Evolutionary conservation across 2,888 invertebrate species (phyloP), one percentile per base, ranked within the genome.

Genomic region (Myopa testacea): DNA sequence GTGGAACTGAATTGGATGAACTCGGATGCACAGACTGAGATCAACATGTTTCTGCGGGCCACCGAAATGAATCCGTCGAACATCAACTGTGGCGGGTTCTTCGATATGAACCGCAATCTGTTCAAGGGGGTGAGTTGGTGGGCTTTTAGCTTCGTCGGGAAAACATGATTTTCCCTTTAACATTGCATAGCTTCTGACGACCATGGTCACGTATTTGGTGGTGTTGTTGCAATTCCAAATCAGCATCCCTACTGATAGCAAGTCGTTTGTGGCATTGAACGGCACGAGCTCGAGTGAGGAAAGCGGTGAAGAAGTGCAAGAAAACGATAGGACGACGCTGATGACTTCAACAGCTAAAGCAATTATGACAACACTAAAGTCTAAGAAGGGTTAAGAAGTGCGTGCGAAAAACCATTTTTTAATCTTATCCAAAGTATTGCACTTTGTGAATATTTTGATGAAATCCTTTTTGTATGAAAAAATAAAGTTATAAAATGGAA

Each of bases 1-100:
- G 93, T 94, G 1, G 94, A 94, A 84, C 85, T 94, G 4, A 93
- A 93, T 2, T 94, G 94, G 94, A 93, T 94, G 93, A 94, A 93
- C 84, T 92, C 93, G 0, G 94, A 94, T 84, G 93, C 94, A 0
- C 94, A 94, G 86, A 93, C 93, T 10, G 94, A 94, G 87, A 93
- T 94, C 45, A 93, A 93, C 86, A 94, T 94, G 94, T 94, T 94
- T 84, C 87, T 94, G 75, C 90, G 94, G 67, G 94, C 94, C 45
- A 94, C 94, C 0, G 94, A 94, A 88, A 94, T 94, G 93, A 94
- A 93, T 86, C 93, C 94, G 0, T 93, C 94, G 4, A 92, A 93
- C 83, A 93, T 94, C 82, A 93, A 93, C 84, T 91, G 94, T 34
- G 93, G 93, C 12, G 94, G 94, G 50, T 94, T 93, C 87, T 94